A percentile compares a stretch with the other conserved stretches of the same genome.
Conservation (phyloP, 2,113 vertebrate genomes). For the Cyanoliseus patagonus region DNA sequence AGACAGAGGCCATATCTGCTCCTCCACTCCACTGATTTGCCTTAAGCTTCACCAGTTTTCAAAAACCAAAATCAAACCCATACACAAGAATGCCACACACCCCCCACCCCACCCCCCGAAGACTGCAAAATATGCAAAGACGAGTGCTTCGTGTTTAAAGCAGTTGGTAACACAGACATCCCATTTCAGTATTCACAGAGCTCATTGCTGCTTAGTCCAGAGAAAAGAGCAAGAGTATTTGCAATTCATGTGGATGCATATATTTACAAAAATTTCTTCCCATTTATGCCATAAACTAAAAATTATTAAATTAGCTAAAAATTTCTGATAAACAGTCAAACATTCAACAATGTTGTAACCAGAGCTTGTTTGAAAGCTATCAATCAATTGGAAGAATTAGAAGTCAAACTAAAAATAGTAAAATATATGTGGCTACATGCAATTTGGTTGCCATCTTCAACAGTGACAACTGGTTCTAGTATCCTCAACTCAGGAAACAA, state of each 20-base stretch:
- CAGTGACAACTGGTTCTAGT: background rate
- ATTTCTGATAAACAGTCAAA: background rate
- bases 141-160: background rate
- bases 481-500: background rate
- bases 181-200: background rate
- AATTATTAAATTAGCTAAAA: background rate
- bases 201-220: background rate
- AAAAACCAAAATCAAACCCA: background rate
- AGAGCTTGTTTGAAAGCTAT: background rate
- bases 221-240: background rate
- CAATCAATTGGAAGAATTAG: background rate
- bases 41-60: background rate
- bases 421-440: background rate
- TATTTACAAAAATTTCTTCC: background rate
- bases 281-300: background rate
- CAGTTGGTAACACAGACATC: background rate
- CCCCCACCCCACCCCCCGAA: background rate
- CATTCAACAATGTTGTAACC: background rate
- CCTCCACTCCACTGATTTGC: background rate
- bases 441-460: background rate
- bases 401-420: background rate
- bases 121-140: background rate
- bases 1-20: background rate
- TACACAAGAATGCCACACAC: background rate
- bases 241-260: background rate